Percentiles rank a stretch among this genome's conserved stretches.
Evolutionary conservation across 1,140 invertebrate species (phyloP).

Genomic region (Battus philenor): DNA sequence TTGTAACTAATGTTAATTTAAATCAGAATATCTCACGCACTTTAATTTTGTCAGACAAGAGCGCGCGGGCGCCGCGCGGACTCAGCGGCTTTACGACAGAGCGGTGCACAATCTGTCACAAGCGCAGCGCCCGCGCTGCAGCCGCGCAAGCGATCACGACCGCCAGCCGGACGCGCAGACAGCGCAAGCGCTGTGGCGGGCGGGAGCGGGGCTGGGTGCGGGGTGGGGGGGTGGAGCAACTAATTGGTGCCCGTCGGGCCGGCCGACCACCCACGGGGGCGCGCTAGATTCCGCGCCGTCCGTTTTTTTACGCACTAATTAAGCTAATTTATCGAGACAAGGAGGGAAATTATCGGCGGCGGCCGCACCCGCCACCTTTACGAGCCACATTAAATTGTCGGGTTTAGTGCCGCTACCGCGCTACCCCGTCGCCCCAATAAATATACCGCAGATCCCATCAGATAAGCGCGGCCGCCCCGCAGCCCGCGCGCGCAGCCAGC

Average conservation of each 20-base stretch:
- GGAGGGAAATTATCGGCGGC: constrained; percentile 61
- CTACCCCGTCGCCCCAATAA: constrained; percentile 58
- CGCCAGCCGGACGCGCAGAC: too few relatives aligned
- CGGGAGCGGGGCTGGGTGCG: background rate
- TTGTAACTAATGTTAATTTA: too few relatives aligned
- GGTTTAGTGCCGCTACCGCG: constrained; percentile 58
- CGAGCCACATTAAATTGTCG: constrained; percentile 60
- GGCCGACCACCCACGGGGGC: constrained; percentile 49
- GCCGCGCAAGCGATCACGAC: too few relatives aligned
- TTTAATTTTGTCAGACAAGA: too few relatives aligned
- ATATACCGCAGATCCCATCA: constrained; percentile 54
- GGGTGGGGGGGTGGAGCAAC: constrained; percentile 6
- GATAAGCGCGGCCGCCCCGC: constrained; percentile 37
- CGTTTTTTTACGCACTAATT: constrained; percentile 65
- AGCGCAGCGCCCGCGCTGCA: too few relatives aligned
- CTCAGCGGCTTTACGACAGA: too few relatives aligned
- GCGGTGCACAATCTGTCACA: too few relatives aligned
- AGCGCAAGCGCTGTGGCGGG: too few relatives aligned
- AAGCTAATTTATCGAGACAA: constrained; percentile 73
- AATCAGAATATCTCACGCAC: too few relatives aligned
- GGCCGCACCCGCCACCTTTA: constrained; percentile 52
- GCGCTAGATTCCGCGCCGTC: constrained; percentile 56
- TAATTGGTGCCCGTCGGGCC: constrained; percentile 28
- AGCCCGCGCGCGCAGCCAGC: background rate
- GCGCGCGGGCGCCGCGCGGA: too few relatives aligned